Conservation (phyloP, 2,113 vertebrate genomes). For the Cynocephalus volans region DNA sequence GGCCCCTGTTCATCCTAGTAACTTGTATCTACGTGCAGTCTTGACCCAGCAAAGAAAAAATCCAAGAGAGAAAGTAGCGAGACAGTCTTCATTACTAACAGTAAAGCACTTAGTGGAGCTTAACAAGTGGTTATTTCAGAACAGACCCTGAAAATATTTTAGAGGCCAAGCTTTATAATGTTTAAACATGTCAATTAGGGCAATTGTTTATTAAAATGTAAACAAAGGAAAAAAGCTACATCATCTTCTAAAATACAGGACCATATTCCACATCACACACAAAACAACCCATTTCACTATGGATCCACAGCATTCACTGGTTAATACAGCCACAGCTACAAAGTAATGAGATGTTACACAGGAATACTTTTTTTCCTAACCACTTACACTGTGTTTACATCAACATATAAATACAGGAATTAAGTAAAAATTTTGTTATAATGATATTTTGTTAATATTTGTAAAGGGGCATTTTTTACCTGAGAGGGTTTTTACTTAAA, state of each 20-base stretch:
- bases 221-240: not conserved
- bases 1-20: not conserved
- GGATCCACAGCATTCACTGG: not conserved
- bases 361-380: not conserved
- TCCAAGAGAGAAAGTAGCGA: not conserved
- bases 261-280: not conserved
- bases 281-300: not conserved
- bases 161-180: not conserved
- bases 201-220: not conserved
- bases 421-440: not conserved
- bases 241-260: not conserved
- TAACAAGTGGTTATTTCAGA: not conserved
- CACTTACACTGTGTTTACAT: not conserved
- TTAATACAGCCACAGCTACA: not conserved
- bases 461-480: not conserved
- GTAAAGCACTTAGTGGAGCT: not conserved
- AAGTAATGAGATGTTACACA: not conserved
- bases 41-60: not conserved
- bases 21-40: not conserved
- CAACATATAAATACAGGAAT: not conserved
- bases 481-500: not conserved
- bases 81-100: not conserved
- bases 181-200: not conserved
- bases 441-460: not conserved
- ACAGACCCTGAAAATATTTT: not conserved